Evolutionary conservation across 2,113 vertebrate species (phyloP), one percentile per base, ranked within the genome.

Genomic region (Scophthalmus maximus): DNA sequence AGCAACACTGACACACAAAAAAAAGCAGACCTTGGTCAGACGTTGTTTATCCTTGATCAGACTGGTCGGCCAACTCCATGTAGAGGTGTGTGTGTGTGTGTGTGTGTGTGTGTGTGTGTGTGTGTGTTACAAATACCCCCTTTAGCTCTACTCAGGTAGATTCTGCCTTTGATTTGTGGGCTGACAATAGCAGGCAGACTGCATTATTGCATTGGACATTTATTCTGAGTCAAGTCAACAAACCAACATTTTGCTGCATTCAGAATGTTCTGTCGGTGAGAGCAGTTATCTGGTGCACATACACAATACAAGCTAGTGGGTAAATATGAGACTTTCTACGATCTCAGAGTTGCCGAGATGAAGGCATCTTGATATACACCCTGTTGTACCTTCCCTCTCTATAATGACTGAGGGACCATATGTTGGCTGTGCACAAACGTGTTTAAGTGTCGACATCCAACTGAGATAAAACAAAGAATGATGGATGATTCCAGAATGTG

Each of bases 151-250:
- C 18, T 60, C 29, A 42, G 30, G 18, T 17, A 30, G 15, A 62
- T 32, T 25, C 23, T 62, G 58, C 29, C 36, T 27, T 60, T 60
- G 26, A 32, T 59, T 51, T 44, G 11, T 46, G 53, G 15, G 49
- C 17, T 68, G 56, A 32, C 10, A 32, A 34, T 30, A 5, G 50
- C 52, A 65, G 52, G 47, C 51, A 29, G 29, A 59, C 53, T 42
- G 14, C 46, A 14, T 6, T 32, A 59, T 46, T 42, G 14, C 46
- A 14, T 6, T 32, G 26, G 62, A 26, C 53, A 34, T 46, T 53
- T 38, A 58, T 26, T 18, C n/a, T 36, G 34, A 36, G 34, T 36
- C 34, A 36, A 36, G 3, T 36, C 10, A 64, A 64, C 23, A 59
- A 34, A 30, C 5, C 46, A 27, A 63, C 25, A 32, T 7, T 30